Evolutionary conservation across 2,797 vertebrate species (phyloP), one percentile per base, ranked within the genome.

Genomic region (Coendou prehensilis): DNA sequence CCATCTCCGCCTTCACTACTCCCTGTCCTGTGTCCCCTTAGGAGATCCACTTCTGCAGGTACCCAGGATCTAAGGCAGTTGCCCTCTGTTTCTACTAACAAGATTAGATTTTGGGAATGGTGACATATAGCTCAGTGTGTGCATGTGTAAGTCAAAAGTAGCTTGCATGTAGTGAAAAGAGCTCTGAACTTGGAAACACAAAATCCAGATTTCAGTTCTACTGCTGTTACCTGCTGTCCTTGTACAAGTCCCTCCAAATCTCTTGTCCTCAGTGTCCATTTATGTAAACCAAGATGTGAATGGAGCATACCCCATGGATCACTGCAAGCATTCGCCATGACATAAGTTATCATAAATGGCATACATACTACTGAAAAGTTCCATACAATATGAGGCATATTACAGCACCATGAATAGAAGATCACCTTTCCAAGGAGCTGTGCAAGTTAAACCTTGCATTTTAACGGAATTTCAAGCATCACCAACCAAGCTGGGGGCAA

Each of bases 331-430:
- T 50, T 61, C 9, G 23, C 26, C 1, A 1, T 37, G 41, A 57
- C 59, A 18, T 26, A 18, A 20, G 33, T 13, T 28, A 33, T 2
- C 2, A 0, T 28, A 23, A 26, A 33, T 57, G 78, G 47, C 30
- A 37, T 37, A 8, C 0, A 6, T 6, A 0, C 20, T 17, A 2
- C n/a, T 30, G 61, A 54, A n/a, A 84, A 78, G n/a, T 9, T 33
- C n/a, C 14, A 2, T 1, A 28, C 10, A 26, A 30, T 20, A 10
- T 9, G 22, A 75, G 15, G 2, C 33, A 13, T 0, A 2, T n/a
- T 61, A 5, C 2, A 15, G 37, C 18, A 22, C 28, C 52, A 20
- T 8, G 50, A 37, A 23, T 0, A 2, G 26, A 73, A 54, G 37
- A 5, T 47, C 22, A 4, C 15, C 26, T 85, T 73, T 52, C 63